phyloP scores from a whole-genome alignment of 2,797 vertebrate species.

The Peromyscus attwateri region DNA sequence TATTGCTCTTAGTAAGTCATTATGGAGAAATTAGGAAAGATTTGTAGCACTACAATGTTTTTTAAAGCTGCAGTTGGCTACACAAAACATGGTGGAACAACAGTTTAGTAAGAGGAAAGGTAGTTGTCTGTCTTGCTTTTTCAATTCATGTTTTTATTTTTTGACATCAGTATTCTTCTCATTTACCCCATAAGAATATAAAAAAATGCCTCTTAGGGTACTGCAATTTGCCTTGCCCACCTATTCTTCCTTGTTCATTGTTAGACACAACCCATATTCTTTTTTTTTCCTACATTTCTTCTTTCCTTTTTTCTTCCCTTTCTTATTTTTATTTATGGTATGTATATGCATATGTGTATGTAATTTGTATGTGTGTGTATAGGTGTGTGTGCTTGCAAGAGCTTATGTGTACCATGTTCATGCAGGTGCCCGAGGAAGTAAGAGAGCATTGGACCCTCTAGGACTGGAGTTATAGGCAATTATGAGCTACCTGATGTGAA shows the following conservation, averaged over 20 bases:
- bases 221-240: background rate
- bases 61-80: constrained; percentile 74
- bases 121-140: constrained; percentile 68
- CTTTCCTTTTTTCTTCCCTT: background rate
- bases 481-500: background rate
- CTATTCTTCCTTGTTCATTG: background rate
- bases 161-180: constrained; percentile 48
- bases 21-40: constrained; percentile 59
- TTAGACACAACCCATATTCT: background rate
- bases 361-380: background rate
- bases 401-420: background rate
- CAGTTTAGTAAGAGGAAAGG: constrained; percentile 59
- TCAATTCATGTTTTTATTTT: constrained; percentile 47
- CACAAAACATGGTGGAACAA: constrained; percentile 77
- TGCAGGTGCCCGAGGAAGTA: background rate
- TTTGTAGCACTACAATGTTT: constrained; percentile 51
- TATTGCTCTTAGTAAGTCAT: constrained; percentile 68
- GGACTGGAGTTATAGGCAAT: background rate
- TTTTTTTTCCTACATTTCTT: background rate
- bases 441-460: background rate
- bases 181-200: background rate
- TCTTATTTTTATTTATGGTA: background rate
- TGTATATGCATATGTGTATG: background rate
- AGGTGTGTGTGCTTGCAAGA: background rate
- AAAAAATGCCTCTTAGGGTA: constrained; percentile 11